Conservation (phyloP, 2,113 vertebrate species). For the Pollimyrus isidori region DNA sequence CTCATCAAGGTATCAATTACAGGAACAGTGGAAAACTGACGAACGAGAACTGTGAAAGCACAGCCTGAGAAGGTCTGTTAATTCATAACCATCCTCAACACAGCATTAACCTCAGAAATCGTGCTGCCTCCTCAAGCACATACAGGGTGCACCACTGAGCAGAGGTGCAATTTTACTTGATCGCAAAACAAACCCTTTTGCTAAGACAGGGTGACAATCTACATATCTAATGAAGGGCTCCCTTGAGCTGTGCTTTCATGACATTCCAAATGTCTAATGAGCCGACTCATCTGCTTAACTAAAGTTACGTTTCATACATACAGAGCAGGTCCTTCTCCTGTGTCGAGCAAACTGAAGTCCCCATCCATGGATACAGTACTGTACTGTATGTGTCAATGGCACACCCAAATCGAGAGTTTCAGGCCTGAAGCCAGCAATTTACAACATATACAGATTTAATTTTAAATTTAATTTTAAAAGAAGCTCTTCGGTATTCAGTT, state of each 20-base stretch:
- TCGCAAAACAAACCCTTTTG: neutral
- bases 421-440: neutral
- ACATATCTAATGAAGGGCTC: neutral
- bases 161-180: neutral
- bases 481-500: neutral
- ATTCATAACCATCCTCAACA: neutral
- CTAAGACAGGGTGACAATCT: neutral
- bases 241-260: neutral
- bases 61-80: neutral
- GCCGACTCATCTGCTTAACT: neutral
- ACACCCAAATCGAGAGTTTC: neutral
- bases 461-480: neutral
- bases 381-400: neutral
- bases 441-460: neutral
- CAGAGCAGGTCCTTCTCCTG: neutral
- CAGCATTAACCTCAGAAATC: neutral
- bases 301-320: neutral
- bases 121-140: neutral
- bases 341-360: neutral
- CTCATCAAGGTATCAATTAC: neutral
- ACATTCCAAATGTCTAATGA: neutral
- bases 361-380: too few relatives aligned
- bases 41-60: neutral
- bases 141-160: neutral
- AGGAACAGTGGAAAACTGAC: neutral